Conservation (phyloP, 1,140 invertebrate species). For the Cylas formicarius region DNA sequence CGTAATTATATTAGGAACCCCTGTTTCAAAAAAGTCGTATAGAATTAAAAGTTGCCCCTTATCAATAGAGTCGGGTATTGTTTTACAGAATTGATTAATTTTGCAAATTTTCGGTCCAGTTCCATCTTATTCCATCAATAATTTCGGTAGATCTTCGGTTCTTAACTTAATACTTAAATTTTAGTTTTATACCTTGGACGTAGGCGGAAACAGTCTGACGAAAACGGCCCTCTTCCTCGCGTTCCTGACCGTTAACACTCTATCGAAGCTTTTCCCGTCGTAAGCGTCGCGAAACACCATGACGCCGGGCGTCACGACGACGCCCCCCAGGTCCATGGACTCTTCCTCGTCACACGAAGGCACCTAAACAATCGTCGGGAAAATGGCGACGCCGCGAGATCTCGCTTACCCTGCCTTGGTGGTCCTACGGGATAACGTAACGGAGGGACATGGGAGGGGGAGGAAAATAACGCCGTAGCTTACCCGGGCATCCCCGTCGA, state of each 20-base stretch:
- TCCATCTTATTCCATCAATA: too few relatives aligned
- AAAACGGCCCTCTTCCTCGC: constrained; percentile 9
- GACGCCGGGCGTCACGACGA: constrained; percentile 15
- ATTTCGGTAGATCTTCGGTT: too few relatives aligned
- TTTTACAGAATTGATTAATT: not conserved
- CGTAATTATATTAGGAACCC: not conserved
- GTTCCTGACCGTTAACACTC: constrained; percentile 20
- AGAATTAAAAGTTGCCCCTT: not conserved
- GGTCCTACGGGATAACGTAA: too few relatives aligned
- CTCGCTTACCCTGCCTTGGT: too few relatives aligned
- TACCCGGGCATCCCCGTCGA: too few relatives aligned
- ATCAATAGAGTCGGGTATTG: not conserved
- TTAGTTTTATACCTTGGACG: constrained; percentile 14
- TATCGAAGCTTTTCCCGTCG: constrained; percentile 21
- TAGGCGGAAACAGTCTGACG: constrained; percentile 19
- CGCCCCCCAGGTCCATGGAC: constrained; percentile 3
- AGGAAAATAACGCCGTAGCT: too few relatives aligned
- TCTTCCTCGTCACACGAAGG: too few relatives aligned
- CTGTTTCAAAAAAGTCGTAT: not conserved
- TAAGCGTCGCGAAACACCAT: constrained; percentile 25
- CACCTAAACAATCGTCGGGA: too few relatives aligned
- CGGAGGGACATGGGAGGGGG: too few relatives aligned
- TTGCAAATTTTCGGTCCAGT: not conserved
- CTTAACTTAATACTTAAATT: too few relatives aligned
- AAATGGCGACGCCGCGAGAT: too few relatives aligned